Base-by-base conservation (phyloP, 1,140 invertebrate genomes). In the Papilio xuthus region DNA sequence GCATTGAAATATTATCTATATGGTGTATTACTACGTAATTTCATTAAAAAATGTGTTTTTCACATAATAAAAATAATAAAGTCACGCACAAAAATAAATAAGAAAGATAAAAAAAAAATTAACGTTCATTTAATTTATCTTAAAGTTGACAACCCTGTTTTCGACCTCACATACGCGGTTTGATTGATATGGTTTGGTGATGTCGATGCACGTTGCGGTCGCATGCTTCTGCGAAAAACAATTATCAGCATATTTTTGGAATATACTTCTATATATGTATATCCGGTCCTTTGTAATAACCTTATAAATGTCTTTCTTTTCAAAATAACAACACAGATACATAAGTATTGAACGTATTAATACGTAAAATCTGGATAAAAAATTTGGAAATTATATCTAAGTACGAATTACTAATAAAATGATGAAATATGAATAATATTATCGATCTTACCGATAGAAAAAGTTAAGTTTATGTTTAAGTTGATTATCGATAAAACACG, bases 161-260 rank as follows among this genome's bases (percentile, higher is more conserved):
- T n/a, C 41, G 28, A 63, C 74, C 74, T 53, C 74, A 76, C 56
- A 37, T 63, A 76, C 56, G 32, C 32, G 74, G 74, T 76, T 76
- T 76, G 53, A 76, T 76, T 76, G 74, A 76, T 76, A 76, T 56
- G 74, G 53, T 76, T 76, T 63, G 74, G 41, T 13, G 74, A 76
- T 76, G 74, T 76, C 53, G 74, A 76, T 76, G 74, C 74, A 76
- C 53, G 74, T 63, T 76, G 74, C 56, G 74, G 74, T 76, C 10
- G 74, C 18, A 37, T 60, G 74, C 56, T 76, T 76, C 74, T 53
- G 74, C 74, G 74, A 63, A 76, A 76, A 20, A 18, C 74, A 76
- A 76, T 76, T 76, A 76, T 76, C 74, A 76, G 20, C 32, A 60
- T 47, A 74, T 74, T 50, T 74, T 28, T 18, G 60, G 13, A 67